phyloP scores from a whole-genome alignment of 2,113 vertebrate species.

The Xenopus laevis region DNA sequence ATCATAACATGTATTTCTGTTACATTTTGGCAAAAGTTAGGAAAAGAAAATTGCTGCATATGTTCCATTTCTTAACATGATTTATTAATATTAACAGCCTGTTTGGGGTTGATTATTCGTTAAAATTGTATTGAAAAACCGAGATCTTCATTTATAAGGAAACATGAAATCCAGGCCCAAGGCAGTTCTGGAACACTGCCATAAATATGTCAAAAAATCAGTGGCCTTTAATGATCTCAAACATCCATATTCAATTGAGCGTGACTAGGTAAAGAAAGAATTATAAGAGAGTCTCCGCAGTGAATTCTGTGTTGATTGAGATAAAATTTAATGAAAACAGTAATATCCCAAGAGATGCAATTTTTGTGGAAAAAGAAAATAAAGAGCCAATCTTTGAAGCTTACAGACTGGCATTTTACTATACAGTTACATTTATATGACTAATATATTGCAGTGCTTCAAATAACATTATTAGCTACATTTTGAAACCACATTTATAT shows the following conservation, averaged over 20 bases:
- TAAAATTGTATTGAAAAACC: not conserved
- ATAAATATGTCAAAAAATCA: slow-evolving; percentile 31
- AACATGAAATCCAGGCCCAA: slow-evolving; percentile 4
- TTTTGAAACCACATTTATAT: no score
- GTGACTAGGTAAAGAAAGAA: slow-evolving; percentile 26
- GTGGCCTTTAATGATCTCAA: slow-evolving; percentile 21
- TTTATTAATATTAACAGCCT: no score
- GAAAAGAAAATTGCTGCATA: no score
- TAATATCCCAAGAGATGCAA: slow-evolving; percentile 23
- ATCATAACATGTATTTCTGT: no score
- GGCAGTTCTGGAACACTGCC: slow-evolving; percentile 20
- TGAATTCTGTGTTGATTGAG: slow-evolving; percentile 27
- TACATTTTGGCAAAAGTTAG: no score
- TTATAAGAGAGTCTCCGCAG: slow-evolving; percentile 10
- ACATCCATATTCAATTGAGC: slow-evolving; percentile 23
- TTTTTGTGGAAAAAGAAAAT: slow-evolving; percentile 20
- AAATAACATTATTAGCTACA: no score
- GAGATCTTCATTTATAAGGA: not conserved
- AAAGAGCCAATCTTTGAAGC: not conserved
- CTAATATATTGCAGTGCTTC: not conserved
- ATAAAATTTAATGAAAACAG: slow-evolving; percentile 7
- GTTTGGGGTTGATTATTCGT: no score
- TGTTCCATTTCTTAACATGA: no score
- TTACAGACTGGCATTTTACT: not conserved
- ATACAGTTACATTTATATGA: slow-evolving; percentile 4